A percentile compares a stretch with the other conserved stretches of the same genome.
These are phyloP conservation scores for Clarias laeviceps DNA, from an alignment of 2,797 vertebrate species.

Conservation along the genomic window DNA sequence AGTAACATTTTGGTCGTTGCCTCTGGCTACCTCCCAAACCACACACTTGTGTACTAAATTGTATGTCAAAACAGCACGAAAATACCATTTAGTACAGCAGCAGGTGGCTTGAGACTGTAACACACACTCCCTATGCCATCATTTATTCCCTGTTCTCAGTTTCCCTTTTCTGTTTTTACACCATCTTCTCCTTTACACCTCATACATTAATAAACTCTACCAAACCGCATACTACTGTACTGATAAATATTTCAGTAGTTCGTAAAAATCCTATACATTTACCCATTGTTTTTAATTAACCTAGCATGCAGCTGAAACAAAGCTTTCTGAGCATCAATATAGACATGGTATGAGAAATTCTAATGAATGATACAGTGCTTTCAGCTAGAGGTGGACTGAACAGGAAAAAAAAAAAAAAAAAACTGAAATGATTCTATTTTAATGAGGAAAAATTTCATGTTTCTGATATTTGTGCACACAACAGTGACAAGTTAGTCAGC, in stretches of 20 bases:
- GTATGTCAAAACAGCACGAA: not conserved
- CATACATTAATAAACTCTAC: conserved; percentile 9
- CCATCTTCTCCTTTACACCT: not conserved
- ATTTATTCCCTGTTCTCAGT: conserved; percentile 13
- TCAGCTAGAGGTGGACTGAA: not conserved
- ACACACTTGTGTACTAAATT: not conserved
- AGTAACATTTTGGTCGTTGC: not conserved
- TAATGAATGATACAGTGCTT: not conserved
- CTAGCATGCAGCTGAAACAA: not conserved
- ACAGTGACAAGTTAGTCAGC: not conserved
- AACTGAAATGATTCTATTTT: not conserved
- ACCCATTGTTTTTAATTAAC: not conserved
- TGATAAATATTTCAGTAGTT: conserved; percentile 1
- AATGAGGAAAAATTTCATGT: not conserved
- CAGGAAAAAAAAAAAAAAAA: too few relatives aligned
- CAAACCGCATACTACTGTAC: conserved; percentile 1
- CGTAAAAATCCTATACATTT: not conserved
- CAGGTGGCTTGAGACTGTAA: conserved; percentile 8
- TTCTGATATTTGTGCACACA: not conserved
- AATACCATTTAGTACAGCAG: conserved; percentile 5
- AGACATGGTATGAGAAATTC: not conserved
- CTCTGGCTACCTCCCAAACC: conserved; percentile 3
- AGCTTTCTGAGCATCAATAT: not conserved
- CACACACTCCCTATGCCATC: not conserved
- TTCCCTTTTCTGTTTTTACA: not conserved